Conservation (phyloP, 2,797 vertebrate species). For the Austrolebias charrua region DNA sequence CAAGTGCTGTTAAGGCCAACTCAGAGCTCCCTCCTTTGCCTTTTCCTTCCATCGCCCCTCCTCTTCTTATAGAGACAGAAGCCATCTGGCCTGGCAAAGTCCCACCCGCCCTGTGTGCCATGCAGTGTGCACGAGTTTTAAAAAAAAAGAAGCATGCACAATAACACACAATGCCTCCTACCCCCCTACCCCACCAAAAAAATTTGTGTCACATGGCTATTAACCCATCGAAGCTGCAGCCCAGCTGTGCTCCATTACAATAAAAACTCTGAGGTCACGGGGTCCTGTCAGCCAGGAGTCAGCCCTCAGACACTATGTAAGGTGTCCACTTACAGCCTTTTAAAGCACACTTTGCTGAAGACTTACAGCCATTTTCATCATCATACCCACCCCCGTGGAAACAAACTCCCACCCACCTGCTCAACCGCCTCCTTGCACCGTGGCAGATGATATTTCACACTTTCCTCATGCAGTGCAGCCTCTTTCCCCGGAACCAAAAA, state of each 20-base stretch:
- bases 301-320: conserved; percentile 52
- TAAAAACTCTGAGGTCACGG: conserved; percentile 60
- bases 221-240: conserved; percentile 60
- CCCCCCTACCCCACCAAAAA: background rate
- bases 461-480: conserved; percentile 30
- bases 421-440: conserved; percentile 28
- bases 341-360: conserved; percentile 63
- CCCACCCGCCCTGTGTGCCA: conserved; percentile 61
- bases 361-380: conserved; percentile 65
- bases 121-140: conserved; percentile 53
- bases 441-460: conserved; percentile 71
- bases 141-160: conserved; percentile 54
- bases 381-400: conserved; percentile 27
- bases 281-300: conserved; percentile 61
- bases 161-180: conserved; percentile 22
- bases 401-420: conserved; percentile 46
- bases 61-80: conserved; percentile 53
- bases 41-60: conserved; percentile 52
- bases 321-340: conserved; percentile 70
- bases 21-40: conserved; percentile 39
- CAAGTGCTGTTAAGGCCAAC: conserved; percentile 54
- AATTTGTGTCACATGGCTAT: conserved; percentile 72
- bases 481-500: conserved; percentile 13
- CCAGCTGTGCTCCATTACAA: conserved; percentile 76
- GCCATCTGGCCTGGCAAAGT: conserved; percentile 72